phyloP scores from a whole-genome alignment of 2,888 invertebrate species.

The Argyra leucocephala region DNA sequence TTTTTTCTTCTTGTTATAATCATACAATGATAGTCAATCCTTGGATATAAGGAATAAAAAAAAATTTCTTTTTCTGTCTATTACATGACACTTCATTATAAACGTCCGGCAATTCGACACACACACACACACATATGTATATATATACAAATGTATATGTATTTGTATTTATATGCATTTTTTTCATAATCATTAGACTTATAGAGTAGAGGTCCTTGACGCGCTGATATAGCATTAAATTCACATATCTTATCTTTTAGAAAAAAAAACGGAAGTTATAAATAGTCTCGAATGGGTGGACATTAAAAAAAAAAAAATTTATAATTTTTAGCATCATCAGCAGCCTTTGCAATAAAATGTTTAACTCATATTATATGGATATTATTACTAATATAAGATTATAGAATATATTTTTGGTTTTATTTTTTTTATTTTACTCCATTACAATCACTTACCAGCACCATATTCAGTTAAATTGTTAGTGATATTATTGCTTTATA shows the following conservation, averaged over 20 bases:
- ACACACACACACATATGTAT: neutral
- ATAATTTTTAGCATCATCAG: too few relatives aligned
- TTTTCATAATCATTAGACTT: too few relatives aligned
- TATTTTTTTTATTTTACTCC: neutral
- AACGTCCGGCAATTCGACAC: neutral
- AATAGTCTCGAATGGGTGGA: neutral
- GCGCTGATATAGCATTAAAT: neutral
- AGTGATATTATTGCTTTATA: too few relatives aligned
- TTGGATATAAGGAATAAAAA: too few relatives aligned
- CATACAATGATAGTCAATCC: too few relatives aligned
- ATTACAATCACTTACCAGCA: too few relatives aligned
- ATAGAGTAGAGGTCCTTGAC: neutral
- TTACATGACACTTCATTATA: constrained; percentile 1
- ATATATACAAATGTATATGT: too few relatives aligned
- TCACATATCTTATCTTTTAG: neutral
- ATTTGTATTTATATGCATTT: too few relatives aligned
- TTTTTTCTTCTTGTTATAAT: too few relatives aligned
- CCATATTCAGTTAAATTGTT: too few relatives aligned
- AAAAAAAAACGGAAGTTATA: neutral
- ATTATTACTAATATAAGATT: neutral
- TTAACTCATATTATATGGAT: too few relatives aligned
- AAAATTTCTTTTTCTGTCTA: neutral
- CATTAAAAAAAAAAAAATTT: neutral
- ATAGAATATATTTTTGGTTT: neutral
- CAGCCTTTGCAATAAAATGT: too few relatives aligned